These are phyloP conservation scores for Flexamia atlantica DNA, from an alignment of 2,888 invertebrate genomes.

Conservation along the genomic window DNA sequence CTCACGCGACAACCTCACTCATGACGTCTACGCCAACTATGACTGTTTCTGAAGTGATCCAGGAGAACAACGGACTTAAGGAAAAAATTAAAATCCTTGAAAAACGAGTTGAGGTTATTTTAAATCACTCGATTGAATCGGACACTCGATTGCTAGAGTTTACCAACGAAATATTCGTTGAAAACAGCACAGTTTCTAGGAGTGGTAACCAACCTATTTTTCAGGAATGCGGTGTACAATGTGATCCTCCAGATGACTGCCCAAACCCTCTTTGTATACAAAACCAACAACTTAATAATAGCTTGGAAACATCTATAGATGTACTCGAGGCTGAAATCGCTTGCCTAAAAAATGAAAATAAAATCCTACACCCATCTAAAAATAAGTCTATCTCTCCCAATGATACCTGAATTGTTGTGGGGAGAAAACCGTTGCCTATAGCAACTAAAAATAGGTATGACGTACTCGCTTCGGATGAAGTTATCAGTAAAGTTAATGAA, in stretches of 20 bases:
- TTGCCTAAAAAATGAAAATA: too few relatives aligned
- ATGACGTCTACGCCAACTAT: neutral
- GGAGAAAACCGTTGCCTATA: too few relatives aligned
- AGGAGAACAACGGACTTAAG: neutral
- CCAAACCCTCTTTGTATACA: neutral
- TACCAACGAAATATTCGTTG: slow-evolving; percentile 4
- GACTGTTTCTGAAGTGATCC: neutral
- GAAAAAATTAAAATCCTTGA: slow-evolving; percentile 15
- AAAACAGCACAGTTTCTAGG: neutral
- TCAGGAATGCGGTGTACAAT: neutral
- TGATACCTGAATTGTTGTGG: too few relatives aligned
- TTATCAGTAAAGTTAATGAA: too few relatives aligned
- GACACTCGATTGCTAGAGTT: slow-evolving; percentile 17
- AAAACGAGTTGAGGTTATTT: too few relatives aligned
- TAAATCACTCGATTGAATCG: too few relatives aligned
- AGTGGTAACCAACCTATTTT: neutral
- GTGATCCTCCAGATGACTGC: slow-evolving; percentile 16
- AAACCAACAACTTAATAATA: neutral
- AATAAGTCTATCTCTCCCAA: too few relatives aligned
- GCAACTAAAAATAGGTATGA: too few relatives aligned
- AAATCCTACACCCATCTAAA: too few relatives aligned
- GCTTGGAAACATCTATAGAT: slow-evolving; percentile 9
- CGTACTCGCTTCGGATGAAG: too few relatives aligned
- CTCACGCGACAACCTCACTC: neutral
- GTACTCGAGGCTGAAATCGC: too few relatives aligned